Evolutionary conservation across 2,113 vertebrate species (phyloP).

Genomic region (Grus americana): DNA sequence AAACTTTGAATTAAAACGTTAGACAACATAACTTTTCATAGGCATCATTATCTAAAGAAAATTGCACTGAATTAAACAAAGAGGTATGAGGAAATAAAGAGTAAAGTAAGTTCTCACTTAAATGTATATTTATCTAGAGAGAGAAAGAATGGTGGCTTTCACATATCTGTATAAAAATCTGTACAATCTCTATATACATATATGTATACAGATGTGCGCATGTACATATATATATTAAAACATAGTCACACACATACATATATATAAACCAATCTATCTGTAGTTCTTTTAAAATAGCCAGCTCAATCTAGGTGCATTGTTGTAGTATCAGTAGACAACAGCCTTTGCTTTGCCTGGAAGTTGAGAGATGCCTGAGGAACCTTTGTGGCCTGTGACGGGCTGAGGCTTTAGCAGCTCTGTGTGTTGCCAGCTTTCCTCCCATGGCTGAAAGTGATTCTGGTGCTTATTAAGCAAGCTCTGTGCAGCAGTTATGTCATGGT

Average conservation of each 20-base stretch:
- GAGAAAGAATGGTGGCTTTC: not conserved
- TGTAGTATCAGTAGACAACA: not conserved
- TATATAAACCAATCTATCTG: not conserved
- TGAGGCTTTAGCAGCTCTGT: rapidly evolving
- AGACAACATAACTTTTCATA: not conserved
- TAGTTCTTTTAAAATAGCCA: not conserved
- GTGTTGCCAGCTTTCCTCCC: not conserved
- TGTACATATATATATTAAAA: no score
- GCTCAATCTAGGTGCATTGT: not conserved
- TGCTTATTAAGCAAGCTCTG: not conserved
- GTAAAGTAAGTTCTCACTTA: not conserved
- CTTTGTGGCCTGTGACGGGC: not conserved
- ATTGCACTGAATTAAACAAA: not conserved
- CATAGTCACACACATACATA: no score
- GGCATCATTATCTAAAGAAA: not conserved
- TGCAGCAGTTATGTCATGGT: not conserved
- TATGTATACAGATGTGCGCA: no score
- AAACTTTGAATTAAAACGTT: not conserved
- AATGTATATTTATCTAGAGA: not conserved
- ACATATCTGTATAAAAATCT: not conserved
- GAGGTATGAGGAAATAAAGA: not conserved
- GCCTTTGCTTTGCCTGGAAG: not conserved
- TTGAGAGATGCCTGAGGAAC: not conserved
- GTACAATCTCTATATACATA: not conserved
- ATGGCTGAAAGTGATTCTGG: not conserved